Evolutionary conservation across 2,113 vertebrate genomes (phyloP).

Genomic region (Hydrochoerus hydrochaeris): DNA sequence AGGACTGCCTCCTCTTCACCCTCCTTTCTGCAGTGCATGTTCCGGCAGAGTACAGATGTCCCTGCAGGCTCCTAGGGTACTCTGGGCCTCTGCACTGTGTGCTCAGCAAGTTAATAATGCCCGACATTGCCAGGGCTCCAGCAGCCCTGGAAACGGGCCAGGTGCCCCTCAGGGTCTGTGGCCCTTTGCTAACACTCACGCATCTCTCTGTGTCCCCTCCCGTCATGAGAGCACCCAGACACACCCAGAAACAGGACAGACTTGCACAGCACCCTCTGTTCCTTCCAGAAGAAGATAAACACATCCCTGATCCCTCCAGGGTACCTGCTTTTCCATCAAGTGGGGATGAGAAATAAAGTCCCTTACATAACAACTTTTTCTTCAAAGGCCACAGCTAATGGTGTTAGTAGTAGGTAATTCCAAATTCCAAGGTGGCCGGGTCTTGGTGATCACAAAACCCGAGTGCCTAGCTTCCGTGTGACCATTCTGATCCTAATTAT

Average conservation of each 20-base stretch:
- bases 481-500: constrained; percentile 83
- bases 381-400: constrained; percentile 64
- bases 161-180: neutral
- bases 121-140: neutral
- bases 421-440: constrained; percentile 67
- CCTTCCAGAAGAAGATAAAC: constrained; percentile 27
- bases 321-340: constrained; percentile 67
- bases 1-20: neutral
- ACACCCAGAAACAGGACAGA: constrained; percentile 64
- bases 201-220: constrained; percentile 18
- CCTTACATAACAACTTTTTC: constrained; percentile 76
- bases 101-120: neutral
- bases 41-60: neutral
- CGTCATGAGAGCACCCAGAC: constrained; percentile 24
- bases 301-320: neutral
- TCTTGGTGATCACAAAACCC: constrained; percentile 78
- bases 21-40: neutral
- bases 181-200: neutral
- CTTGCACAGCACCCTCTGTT: constrained; percentile 43
- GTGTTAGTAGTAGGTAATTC: constrained; percentile 64
- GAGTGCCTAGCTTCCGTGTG: constrained; percentile 79
- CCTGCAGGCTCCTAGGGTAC: neutral
- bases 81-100: neutral
- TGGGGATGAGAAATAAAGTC: constrained; percentile 53
- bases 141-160: neutral